phyloP scores from a whole-genome alignment of 1,140 invertebrate genomes.

The Sminthurides bifidus region DNA sequence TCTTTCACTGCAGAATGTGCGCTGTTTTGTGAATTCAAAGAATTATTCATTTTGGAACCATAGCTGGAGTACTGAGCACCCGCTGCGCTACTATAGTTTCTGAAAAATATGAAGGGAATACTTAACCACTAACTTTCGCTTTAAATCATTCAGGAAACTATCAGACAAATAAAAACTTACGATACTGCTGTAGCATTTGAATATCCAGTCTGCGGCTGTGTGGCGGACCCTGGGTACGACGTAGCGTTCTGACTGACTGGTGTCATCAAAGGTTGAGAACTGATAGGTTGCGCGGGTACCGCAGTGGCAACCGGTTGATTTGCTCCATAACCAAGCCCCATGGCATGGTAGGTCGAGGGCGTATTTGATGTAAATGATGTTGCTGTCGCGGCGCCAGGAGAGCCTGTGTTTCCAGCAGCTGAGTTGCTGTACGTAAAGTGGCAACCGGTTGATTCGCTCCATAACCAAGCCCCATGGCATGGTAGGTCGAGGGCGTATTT shows the following conservation, averaged over 20 bases:
- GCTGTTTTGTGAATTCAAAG: conserved; percentile 13
- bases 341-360: conserved; percentile 7
- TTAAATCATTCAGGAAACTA: neutral
- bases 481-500: conserved; percentile 5
- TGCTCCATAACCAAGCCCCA: conserved; percentile 12
- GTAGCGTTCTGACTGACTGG: conserved; percentile 13
- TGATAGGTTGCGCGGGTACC: conserved; percentile 9
- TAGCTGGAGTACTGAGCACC: conserved; percentile 25
- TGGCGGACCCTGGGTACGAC: neutral
- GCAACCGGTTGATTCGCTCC: conserved; percentile 12
- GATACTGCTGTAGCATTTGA: neutral
- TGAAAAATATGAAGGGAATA: neutral
- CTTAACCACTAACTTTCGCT: neutral
- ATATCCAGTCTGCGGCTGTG: neutral
- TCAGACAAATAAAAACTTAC: neutral
- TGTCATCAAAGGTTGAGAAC: conserved; percentile 4
- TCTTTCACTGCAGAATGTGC: conserved; percentile 13
- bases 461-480: conserved; percentile 11
- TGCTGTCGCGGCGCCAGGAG: too few species aligned
- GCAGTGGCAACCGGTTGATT: conserved; percentile 12
- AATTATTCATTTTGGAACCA: conserved; percentile 15
- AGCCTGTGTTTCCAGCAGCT: too few species aligned
- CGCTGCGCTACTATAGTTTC: conserved; percentile 14
- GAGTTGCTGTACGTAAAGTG: too few species aligned
- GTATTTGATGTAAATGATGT: neutral